These are phyloP conservation scores for Chelonoidis abingdonii DNA, from an alignment of 2,113 vertebrate species.

Conservation along the genomic window DNA sequence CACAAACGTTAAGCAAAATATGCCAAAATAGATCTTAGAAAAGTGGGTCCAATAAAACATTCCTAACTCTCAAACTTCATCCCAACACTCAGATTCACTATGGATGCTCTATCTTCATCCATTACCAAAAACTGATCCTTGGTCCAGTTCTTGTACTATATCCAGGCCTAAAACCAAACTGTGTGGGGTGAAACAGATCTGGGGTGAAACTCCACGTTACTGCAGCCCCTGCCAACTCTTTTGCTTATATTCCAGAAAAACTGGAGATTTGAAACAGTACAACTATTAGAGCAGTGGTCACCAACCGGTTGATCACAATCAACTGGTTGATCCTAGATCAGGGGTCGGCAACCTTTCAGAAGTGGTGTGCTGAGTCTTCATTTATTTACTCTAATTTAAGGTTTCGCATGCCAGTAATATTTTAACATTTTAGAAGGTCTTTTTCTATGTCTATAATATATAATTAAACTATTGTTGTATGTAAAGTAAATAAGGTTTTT, in stretches of 20 bases:
- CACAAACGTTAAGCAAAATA: conserved; percentile 1
- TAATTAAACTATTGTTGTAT: too few species aligned
- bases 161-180: background rate
- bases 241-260: background rate
- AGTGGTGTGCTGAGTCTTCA: too few species aligned
- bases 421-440: too few species aligned
- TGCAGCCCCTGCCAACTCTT: background rate
- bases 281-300: background rate
- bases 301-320: too few species aligned
- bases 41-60: background rate
- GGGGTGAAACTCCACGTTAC: background rate
- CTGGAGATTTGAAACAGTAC: background rate
- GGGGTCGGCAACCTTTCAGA: too few species aligned
- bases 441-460: too few species aligned
- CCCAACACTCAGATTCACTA: background rate
- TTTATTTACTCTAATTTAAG: too few species aligned
- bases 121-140: background rate
- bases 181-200: background rate
- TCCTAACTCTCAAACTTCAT: background rate
- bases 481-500: too few species aligned
- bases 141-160: background rate
- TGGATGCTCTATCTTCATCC: background rate
- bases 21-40: background rate
- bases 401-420: too few species aligned
- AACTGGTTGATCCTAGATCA: too few species aligned